Conservation (phyloP, 2,888 invertebrate species). For the Nasonia oneida region DNA sequence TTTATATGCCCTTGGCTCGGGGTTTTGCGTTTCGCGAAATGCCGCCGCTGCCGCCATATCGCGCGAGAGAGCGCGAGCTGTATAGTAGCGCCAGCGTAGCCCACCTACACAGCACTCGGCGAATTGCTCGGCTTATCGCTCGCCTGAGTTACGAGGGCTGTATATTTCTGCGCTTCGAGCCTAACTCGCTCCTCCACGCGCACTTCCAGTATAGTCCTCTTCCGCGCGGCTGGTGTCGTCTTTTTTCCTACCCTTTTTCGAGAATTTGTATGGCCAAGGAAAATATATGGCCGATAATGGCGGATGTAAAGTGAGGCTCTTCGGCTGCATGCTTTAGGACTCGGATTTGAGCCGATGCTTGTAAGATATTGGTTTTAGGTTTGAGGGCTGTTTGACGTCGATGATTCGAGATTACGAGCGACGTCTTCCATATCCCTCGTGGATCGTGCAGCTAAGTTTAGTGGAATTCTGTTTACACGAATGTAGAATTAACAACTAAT, state of each 20-base stretch:
- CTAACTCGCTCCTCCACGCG: neutral
- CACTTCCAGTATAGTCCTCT: neutral
- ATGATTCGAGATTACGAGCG: neutral
- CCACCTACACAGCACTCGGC: slow-evolving; percentile 47
- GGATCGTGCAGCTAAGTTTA: neutral
- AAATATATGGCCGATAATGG: slow-evolving; percentile 34
- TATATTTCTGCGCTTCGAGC: slow-evolving; percentile 37
- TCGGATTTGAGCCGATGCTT: slow-evolving; percentile 37
- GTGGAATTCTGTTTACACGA: neutral
- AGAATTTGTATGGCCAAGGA: neutral
- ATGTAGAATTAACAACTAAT: neutral
- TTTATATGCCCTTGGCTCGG: slow-evolving; percentile 54
- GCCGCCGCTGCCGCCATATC: slow-evolving; percentile 44
- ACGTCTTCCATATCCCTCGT: neutral
- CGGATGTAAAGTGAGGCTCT: slow-evolving; percentile 23
- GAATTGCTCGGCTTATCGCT: slow-evolving; percentile 61
- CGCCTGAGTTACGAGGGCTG: slow-evolving; percentile 56
- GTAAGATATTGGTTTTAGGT: neutral
- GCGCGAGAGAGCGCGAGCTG: slow-evolving; percentile 4
- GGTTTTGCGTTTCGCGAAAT: slow-evolving; percentile 53
- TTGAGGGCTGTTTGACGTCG: neutral
- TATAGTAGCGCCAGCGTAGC: neutral
- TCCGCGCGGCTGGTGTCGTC: neutral
- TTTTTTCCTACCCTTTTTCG: neutral
- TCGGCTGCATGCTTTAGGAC: neutral